phyloP scores from a whole-genome alignment of 2,888 invertebrate species.

The Amphipyra tragopoginis region DNA sequence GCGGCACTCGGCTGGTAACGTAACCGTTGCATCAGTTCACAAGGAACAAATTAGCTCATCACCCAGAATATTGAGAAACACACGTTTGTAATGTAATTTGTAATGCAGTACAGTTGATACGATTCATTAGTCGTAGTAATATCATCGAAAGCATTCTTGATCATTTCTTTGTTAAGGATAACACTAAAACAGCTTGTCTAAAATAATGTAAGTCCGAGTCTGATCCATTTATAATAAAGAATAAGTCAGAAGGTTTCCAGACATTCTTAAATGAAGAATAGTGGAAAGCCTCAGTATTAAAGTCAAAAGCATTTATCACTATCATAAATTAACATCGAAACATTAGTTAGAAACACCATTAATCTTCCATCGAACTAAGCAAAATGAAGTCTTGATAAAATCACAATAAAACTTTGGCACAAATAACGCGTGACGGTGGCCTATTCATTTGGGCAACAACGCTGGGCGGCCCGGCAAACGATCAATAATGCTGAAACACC shows the following conservation, averaged over 20 bases:
- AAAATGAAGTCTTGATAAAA: constrained; percentile 56
- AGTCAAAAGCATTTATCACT: constrained; percentile 24
- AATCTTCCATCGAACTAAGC: constrained; percentile 50
- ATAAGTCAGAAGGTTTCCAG: constrained; percentile 11
- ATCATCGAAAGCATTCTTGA: constrained; percentile 5
- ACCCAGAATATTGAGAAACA: constrained; percentile 44
- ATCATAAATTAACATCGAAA: constrained; percentile 26
- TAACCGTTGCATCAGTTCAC: constrained; percentile 51
- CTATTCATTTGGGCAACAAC: constrained; percentile 54
- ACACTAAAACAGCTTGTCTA: constrained; percentile 7
- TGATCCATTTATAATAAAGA: not conserved
- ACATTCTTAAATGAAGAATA: constrained; percentile 13
- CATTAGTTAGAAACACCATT: constrained; percentile 45
- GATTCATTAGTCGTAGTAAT: constrained; percentile 25
- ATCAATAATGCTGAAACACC: constrained; percentile 59
- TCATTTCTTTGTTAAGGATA: constrained; percentile 24
- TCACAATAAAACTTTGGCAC: constrained; percentile 55
- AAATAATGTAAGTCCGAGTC: constrained; percentile 15
- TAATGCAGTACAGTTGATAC: constrained; percentile 38
- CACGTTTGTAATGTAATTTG: constrained; percentile 15
- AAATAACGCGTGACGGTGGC: constrained; percentile 53
- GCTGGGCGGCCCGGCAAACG: constrained; percentile 47
- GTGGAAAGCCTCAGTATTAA: constrained; percentile 10
- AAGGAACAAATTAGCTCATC: constrained; percentile 55
- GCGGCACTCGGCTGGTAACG: constrained; percentile 36